These are phyloP conservation scores for Nowickia ferox DNA, from an alignment of 2,888 invertebrate species.

Conservation along the genomic window DNA sequence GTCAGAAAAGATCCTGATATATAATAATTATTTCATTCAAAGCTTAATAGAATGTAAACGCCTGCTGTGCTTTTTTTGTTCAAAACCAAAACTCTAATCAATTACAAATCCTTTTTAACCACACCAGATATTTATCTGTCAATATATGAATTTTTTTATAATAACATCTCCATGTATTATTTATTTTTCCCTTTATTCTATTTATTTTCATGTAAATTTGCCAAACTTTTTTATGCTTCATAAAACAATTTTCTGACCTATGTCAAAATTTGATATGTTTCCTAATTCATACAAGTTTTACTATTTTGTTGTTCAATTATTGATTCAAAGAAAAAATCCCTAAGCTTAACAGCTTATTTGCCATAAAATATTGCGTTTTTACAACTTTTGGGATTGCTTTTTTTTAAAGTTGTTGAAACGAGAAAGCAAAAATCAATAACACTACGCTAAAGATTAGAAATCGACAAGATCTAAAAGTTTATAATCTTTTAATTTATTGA, in stretches of 20 bases:
- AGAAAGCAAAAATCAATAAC: constrained; percentile 50
- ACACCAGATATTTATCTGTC: too few species aligned
- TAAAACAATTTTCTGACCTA: background rate
- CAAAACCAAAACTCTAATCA: too few species aligned
- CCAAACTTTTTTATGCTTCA: background rate
- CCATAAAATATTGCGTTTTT: constrained; percentile 7
- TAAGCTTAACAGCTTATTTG: constrained; percentile 2
- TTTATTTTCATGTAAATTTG: background rate
- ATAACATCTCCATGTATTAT: too few species aligned
- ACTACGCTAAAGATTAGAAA: constrained; percentile 51
- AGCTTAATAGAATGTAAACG: too few species aligned
- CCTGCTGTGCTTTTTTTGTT: too few species aligned
- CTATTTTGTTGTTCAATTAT: constrained; percentile 1
- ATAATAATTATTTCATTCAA: too few species aligned
- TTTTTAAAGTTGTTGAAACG: constrained; percentile 11
- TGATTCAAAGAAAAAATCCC: constrained; percentile 1
- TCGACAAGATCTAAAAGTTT: constrained; percentile 42
- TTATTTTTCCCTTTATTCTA: background rate
- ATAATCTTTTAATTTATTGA: constrained; percentile 4
- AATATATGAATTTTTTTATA: too few species aligned
- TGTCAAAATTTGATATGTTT: background rate
- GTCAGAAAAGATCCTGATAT: too few species aligned
- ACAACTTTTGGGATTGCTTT: constrained; percentile 5
- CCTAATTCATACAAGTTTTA: background rate
- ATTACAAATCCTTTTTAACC: too few species aligned